Evolutionary conservation across 1,140 invertebrate genomes (phyloP), one percentile per base, ranked within the genome.

Genomic region (Magallana gigas): DNA sequence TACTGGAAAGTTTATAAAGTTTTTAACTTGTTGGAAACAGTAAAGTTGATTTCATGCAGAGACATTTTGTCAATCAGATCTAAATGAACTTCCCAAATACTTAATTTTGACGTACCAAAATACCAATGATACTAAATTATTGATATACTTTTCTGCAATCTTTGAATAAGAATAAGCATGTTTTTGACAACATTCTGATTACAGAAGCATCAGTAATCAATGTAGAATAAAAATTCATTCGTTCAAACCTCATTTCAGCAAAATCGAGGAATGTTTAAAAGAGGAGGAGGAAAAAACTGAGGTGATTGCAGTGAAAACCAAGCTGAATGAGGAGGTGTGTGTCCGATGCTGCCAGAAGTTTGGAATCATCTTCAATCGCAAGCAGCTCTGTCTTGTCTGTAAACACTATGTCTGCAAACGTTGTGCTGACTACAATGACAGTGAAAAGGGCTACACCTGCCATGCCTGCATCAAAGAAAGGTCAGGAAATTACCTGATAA

Each of bases 261-360:
- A 94, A 91, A 92, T 94, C 29, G 91, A 95, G 84, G 92, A 93
- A 85, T 90, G 91, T 11, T 81, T 95, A 3, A 85, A 91, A 59
- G 90, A 92, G 48, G 92, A 94, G 58, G 90, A 93, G 36, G 88
- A 89, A 3, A 93, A 94, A 88, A 89, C 91, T 2, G 90, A 86
- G 48, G 88, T 94, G 57, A 86, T 94, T 6, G 82, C 93, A 8
- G 90, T 92, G 83, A 87, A 92, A 59, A 92, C 91, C 57, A 91
- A 91, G 57, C 94, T 95, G 58, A 95, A 95, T 88, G 93, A 94
- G 85, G 93, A 93, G 87, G 93, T 93, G 62, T 95, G 94, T 90
- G 92, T 94, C 56, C 89, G 94, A 6, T 95, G 94, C 84, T 94
- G 93, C 89, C 91, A 91, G 23, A 88, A 91, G 1, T 95, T 95